Evolutionary conservation across 2,113 vertebrate genomes (phyloP).

Genomic region (Nipponia nippon): DNA sequence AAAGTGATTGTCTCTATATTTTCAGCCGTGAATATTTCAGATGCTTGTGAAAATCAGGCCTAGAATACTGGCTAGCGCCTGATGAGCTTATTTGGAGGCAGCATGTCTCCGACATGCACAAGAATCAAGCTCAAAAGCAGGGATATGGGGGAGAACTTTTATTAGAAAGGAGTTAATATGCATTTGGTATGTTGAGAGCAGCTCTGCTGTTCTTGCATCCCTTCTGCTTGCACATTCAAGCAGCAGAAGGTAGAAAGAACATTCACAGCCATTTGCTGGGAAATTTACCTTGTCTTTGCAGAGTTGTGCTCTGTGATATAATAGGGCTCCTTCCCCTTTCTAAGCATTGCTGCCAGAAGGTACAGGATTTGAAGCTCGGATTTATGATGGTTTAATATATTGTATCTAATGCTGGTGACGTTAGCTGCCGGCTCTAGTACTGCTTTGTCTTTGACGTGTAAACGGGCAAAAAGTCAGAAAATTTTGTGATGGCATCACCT

Average conservation of each 20-base stretch:
- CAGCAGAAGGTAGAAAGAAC: not conserved
- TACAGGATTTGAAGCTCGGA: not conserved
- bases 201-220: not conserved
- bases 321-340: not conserved
- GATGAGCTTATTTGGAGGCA: not conserved
- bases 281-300: not conserved
- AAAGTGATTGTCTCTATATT: not conserved
- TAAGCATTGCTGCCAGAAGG: not conserved
- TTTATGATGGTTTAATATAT: not conserved
- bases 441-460: not conserved
- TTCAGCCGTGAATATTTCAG: not conserved
- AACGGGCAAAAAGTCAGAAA: not conserved
- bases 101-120: accelerated
- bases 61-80: not conserved
- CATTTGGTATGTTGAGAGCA: not conserved
- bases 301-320: not conserved
- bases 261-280: not conserved
- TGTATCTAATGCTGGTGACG: not conserved
- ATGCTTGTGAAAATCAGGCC: not conserved
- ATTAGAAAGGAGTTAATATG: not conserved
- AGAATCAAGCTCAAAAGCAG: not conserved
- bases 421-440: not conserved
- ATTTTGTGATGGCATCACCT: not conserved
- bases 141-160: not conserved
- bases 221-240: not conserved